These are phyloP conservation scores for Gymnorhina tibicen DNA, from an alignment of 2,113 vertebrate species.

Conservation along the genomic window DNA sequence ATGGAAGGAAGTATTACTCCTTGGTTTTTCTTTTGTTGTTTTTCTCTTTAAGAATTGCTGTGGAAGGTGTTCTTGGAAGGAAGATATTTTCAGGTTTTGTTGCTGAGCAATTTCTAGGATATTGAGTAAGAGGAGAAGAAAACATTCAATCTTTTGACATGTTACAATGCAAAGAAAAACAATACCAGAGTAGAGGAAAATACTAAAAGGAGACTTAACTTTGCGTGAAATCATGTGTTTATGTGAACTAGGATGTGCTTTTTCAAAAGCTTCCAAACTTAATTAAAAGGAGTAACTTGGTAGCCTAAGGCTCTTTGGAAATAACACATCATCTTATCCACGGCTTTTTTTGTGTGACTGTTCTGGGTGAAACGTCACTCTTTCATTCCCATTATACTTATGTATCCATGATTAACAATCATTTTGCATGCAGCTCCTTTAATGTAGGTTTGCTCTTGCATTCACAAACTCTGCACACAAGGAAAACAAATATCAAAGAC, in stretches of 20 bases:
- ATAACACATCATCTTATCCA: background rate
- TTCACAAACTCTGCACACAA: rapidly evolving
- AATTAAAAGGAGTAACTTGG: background rate
- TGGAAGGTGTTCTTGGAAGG: background rate
- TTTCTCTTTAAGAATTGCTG: background rate
- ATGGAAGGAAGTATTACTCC: background rate
- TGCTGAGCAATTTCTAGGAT: background rate
- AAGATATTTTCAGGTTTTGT: background rate
- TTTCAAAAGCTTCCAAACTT: background rate
- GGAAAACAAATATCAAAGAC: background rate
- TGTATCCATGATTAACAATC: background rate
- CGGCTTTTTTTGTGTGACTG: background rate
- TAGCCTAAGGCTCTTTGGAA: background rate
- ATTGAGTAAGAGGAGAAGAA: background rate
- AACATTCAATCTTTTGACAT: background rate
- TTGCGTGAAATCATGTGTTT: too few relatives aligned
- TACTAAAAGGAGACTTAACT: background rate
- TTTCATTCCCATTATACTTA: background rate
- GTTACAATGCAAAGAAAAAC: background rate
- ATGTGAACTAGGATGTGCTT: background rate
- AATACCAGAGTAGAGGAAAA: background rate
- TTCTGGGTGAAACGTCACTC: background rate
- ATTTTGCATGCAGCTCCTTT: background rate
- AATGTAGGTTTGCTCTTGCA: background rate
- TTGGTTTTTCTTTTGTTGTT: background rate